Evolutionary conservation across 1,140 invertebrate species (phyloP).

Genomic region (Cepaea nemoralis): DNA sequence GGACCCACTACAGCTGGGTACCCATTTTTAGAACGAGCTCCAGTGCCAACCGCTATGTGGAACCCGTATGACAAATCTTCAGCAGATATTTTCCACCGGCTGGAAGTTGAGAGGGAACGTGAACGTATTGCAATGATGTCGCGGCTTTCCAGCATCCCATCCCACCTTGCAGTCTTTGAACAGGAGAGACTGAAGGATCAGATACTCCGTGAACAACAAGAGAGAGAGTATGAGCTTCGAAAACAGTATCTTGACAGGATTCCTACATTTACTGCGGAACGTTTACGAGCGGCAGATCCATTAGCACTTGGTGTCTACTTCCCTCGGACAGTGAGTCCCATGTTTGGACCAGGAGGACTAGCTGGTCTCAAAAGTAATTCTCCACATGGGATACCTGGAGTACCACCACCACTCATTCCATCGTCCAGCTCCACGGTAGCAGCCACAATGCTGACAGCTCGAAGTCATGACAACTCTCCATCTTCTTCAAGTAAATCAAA

Average conservation of each 20-base stretch:
- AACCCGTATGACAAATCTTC: constrained; percentile 57
- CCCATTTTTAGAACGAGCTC: constrained; percentile 47
- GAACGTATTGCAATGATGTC: constrained; percentile 51
- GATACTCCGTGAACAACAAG: constrained; percentile 50
- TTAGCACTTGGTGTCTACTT: constrained; percentile 44
- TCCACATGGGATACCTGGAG: constrained; percentile 42
- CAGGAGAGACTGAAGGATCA: constrained; percentile 59
- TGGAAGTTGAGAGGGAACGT: constrained; percentile 56
- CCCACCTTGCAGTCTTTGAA: constrained; percentile 48
- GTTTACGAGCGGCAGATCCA: constrained; percentile 47
- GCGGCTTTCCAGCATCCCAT: constrained; percentile 40
- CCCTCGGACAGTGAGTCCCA: constrained; percentile 55
- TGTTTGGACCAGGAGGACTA: constrained; percentile 47
- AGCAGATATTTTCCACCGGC: constrained; percentile 49
- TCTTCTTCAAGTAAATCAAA: constrained; percentile 56
- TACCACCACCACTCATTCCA: constrained; percentile 48
- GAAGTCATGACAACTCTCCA: constrained; percentile 61
- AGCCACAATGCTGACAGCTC: constrained; percentile 15
- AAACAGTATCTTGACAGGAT: constrained; percentile 53
- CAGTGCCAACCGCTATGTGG: constrained; percentile 52
- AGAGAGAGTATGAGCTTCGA: constrained; percentile 43
- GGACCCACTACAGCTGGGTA: constrained; percentile 35
- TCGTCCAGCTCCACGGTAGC: constrained; percentile 48
- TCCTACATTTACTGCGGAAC: constrained; percentile 53
- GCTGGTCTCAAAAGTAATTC: constrained; percentile 50